phyloP scores from a whole-genome alignment of 2,888 invertebrate genomes.

The Rhagophthalmus giganteus region DNA sequence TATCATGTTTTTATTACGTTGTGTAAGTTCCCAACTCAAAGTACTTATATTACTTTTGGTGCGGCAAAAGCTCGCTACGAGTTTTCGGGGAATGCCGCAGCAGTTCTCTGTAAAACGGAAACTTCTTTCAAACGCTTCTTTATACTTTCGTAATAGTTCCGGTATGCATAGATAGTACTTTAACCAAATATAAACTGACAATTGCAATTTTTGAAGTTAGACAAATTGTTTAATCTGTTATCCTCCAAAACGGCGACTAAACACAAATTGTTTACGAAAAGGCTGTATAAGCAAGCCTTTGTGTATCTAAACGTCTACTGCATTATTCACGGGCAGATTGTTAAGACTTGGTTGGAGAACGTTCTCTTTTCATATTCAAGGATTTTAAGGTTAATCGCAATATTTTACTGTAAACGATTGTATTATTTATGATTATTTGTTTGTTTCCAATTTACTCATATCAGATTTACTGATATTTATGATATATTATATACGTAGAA shows the following conservation, averaged over 20 bases:
- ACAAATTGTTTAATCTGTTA: conserved; percentile 8
- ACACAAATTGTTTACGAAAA: conserved; percentile 8
- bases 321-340: conserved; percentile 9
- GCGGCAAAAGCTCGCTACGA: conserved; percentile 6
- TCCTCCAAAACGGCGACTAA: background rate
- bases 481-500: no score
- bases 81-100: no score
- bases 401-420: no score
- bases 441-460: no score
- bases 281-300: conserved; percentile 10
- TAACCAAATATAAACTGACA: background rate
- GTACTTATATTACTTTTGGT: conserved; percentile 15
- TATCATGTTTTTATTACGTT: conserved; percentile 22
- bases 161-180: background rate
- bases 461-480: no score
- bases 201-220: conserved; percentile 1
- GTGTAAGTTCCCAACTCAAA: conserved; percentile 16
- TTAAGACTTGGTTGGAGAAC: conserved; percentile 1
- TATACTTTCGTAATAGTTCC: conserved; percentile 3
- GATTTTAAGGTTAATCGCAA: background rate
- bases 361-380: background rate
- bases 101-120: no score
- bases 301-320: conserved; percentile 14
- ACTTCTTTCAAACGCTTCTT: conserved; percentile 6
- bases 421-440: no score